Evolutionary conservation across 2,113 vertebrate genomes (phyloP), one percentile per base, ranked within the genome.

Genomic region (Cyprinodon tularosa): DNA sequence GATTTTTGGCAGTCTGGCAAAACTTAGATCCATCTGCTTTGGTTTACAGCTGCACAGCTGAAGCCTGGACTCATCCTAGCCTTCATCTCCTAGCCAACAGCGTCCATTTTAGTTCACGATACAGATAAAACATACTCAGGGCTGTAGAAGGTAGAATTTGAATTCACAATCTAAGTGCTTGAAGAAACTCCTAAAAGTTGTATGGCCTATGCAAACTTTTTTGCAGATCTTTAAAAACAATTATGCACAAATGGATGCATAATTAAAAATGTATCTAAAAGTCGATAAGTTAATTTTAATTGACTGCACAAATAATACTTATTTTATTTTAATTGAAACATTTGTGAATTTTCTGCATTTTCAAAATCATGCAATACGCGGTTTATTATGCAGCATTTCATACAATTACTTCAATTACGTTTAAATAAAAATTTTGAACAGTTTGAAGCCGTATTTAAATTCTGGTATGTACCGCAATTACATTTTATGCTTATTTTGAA

Each of bases 91-190:
- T 86, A 88, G 64, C 81, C 77, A 84, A 83, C 86, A 87, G 88
- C 93, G 69, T 94, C 94, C 94, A 94, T 94, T 92, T 94, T 94
- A 92, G 86, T 83, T 86, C 81, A 47, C 85, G 79, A 66, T 68
- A 53, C 80, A 83, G 67, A 80, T 66, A 68, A 71, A 60, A 45
- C 71, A 42, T 64, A 71, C 29, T 65, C 62, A 39, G 84, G 66
- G 72, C 73, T 20, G n/a, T 53, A 62, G 74, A 71, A 71, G 68
- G 71, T 57, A 60, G 40, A 80, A 59, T 73, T 59, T 40, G 63
- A 86, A 17, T 39, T 61, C n/a, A 0, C 38, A 57, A 65, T n/a
- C 1, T 37, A 61, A 63, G 70, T 63, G 4, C 12, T 44, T 42
- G 39, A 20, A 15, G 47, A 44, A 80, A 84, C 65, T 3, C 0